These are phyloP conservation scores for Falco columbarius DNA, from an alignment of 2,797 vertebrate species.

Conservation along the genomic window DNA sequence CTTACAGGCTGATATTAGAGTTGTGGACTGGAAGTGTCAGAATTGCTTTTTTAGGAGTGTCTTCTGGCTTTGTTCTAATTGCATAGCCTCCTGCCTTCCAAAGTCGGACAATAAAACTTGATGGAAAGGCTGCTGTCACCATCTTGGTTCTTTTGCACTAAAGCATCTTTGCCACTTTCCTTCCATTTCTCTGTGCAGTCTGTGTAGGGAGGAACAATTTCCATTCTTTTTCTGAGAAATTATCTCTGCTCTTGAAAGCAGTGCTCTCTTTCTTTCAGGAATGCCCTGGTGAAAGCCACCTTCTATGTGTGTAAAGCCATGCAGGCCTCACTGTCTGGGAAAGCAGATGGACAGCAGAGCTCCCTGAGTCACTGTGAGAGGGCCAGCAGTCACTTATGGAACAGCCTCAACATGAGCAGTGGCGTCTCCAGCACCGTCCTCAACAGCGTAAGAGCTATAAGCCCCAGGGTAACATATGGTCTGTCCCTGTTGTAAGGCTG, in stretches of 20 bases:
- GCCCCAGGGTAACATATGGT: not conserved
- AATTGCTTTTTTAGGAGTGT: not conserved
- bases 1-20: not conserved
- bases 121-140: not conserved
- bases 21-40: not conserved
- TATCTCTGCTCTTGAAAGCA: not conserved
- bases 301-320: conserved; percentile 90
- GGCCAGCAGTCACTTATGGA: conserved; percentile 89
- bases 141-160: not conserved
- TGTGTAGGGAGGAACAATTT: not conserved
- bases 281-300: conserved; percentile 88
- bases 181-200: not conserved
- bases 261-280: conserved; percentile 73
- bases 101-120: not conserved
- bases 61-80: not conserved
- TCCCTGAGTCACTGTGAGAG: conserved; percentile 89
- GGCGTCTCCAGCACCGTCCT: conserved; percentile 80
- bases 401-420: conserved; percentile 85
- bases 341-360: conserved; percentile 84
- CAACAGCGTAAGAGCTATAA: conserved; percentile 82
- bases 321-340: conserved; percentile 87
- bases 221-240: not conserved
- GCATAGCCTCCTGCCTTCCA: not conserved
- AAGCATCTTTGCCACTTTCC: not conserved
- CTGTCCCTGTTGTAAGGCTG: not conserved